These are phyloP conservation scores for Glaucidium brasilianum DNA, from an alignment of 2,113 vertebrate genomes.

Conservation along the genomic window DNA sequence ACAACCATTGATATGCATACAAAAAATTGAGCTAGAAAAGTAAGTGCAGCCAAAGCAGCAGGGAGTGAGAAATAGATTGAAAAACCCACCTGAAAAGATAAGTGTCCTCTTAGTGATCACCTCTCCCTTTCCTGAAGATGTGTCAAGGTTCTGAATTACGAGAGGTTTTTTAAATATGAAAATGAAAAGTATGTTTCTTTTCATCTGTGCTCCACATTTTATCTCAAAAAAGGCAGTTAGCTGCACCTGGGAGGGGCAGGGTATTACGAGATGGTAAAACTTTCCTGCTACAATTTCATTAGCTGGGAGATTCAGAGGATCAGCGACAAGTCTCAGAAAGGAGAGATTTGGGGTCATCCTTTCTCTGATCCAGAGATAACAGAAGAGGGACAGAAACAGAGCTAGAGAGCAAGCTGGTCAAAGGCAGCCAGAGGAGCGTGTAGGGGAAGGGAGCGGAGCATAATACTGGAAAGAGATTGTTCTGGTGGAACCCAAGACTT, in stretches of 20 bases:
- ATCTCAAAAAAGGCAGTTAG: not conserved
- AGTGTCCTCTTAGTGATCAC: constrained; percentile 9
- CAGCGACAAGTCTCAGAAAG: not conserved
- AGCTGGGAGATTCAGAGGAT: not conserved
- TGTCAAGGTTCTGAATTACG: constrained; percentile 20
- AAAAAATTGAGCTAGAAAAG: not conserved
- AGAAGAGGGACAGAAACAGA: not conserved
- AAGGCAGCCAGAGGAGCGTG: not conserved
- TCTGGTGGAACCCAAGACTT: not conserved
- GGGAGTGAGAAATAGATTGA: not conserved
- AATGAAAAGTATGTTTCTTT: constrained; percentile 29
- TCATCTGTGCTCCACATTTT: not conserved
- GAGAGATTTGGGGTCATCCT: not conserved
- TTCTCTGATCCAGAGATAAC: not conserved
- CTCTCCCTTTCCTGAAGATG: not conserved
- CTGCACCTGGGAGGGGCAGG: not conserved
- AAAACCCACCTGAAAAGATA: constrained; percentile 35
- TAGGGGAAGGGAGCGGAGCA: not conserved
- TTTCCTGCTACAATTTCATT: not conserved
- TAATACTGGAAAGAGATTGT: not conserved
- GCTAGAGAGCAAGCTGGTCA: not conserved
- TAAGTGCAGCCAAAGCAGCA: not conserved
- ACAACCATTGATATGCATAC: not conserved
- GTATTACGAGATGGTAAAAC: not conserved
- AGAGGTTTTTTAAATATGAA: not conserved